Evolutionary conservation across 2,888 invertebrate genomes (phyloP).

Genomic region (Thecophora atra): DNA sequence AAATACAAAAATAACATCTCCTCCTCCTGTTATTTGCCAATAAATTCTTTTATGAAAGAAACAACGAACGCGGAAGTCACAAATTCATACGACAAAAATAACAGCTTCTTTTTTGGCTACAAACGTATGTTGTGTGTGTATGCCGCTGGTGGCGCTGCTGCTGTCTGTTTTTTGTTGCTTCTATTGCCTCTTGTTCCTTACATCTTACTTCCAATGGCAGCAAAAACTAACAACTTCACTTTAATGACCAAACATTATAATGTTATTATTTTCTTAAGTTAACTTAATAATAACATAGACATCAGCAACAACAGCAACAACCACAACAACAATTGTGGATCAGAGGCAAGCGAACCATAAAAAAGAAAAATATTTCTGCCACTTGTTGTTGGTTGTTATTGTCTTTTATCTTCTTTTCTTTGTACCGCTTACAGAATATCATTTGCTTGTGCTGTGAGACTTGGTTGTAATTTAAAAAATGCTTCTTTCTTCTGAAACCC

Average conservation of each 20-base stretch:
- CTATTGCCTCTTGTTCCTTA: no score
- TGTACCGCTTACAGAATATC: no score
- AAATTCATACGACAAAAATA: conserved; percentile 1
- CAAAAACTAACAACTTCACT: conserved; percentile 1
- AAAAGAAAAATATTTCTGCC: background rate
- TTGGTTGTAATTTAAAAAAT: no score
- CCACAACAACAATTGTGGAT: background rate
- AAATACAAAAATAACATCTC: background rate
- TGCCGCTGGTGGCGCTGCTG: no score
- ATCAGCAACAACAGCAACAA: background rate
- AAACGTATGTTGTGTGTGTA: no score
- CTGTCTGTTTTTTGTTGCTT: no score
- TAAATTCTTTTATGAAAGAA: conserved; percentile 18
- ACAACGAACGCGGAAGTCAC: conserved; percentile 14
- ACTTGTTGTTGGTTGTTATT: no score
- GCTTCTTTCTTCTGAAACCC: no score
- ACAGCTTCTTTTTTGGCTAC: background rate
- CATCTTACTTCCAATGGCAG: no score
- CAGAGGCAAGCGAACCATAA: background rate
- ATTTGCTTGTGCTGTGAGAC: no score
- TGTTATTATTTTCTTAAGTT: conserved; percentile 26
- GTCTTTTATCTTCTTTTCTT: no score
- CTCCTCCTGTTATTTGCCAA: background rate
- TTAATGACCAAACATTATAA: conserved; percentile 27
- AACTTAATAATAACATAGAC: background rate